These are phyloP conservation scores for Stomorhina lunata DNA, from an alignment of 2,888 invertebrate species.

Conservation along the genomic window DNA sequence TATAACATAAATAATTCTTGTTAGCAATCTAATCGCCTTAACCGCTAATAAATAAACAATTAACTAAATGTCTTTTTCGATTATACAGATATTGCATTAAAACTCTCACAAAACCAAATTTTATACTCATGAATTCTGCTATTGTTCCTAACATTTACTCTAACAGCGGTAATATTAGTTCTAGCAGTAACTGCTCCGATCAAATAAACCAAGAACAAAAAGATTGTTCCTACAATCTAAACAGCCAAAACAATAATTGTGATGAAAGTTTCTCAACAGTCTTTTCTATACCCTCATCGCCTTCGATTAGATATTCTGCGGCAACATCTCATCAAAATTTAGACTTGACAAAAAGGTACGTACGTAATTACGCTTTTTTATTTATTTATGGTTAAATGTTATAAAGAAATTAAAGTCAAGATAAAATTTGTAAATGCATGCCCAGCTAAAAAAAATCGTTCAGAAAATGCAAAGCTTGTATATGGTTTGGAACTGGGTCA, in stretches of 20 bases:
- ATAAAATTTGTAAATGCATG: too few species aligned
- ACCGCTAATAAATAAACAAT: slow-evolving; percentile 2
- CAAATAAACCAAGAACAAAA: slow-evolving; percentile 16
- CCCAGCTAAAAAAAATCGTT: too few species aligned
- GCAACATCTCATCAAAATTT: slow-evolving; percentile 21
- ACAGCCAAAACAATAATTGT: slow-evolving; percentile 10
- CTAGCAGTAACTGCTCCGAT: neutral
- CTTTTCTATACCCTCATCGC: slow-evolving; percentile 62
- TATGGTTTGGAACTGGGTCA: too few species aligned
- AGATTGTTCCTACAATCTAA: slow-evolving; percentile 19
- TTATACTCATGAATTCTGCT: slow-evolving; percentile 36
- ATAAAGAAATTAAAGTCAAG: too few species aligned
- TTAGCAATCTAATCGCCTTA: slow-evolving; percentile 55
- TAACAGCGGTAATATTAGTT: neutral
- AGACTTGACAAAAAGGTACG: slow-evolving; percentile 26
- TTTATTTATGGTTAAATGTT: too few species aligned
- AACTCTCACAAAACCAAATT: neutral
- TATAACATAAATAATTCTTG: too few species aligned
- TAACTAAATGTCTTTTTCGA: slow-evolving; percentile 7
- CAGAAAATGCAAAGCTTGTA: too few species aligned
- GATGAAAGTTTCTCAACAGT: slow-evolving; percentile 63
- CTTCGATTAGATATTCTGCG: slow-evolving; percentile 22
- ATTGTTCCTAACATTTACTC: neutral
- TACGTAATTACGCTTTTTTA: neutral
- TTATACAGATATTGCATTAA: slow-evolving; percentile 12